These are phyloP conservation scores for Sesamia inferens DNA, from an alignment of 2,888 invertebrate genomes.

Conservation along the genomic window DNA sequence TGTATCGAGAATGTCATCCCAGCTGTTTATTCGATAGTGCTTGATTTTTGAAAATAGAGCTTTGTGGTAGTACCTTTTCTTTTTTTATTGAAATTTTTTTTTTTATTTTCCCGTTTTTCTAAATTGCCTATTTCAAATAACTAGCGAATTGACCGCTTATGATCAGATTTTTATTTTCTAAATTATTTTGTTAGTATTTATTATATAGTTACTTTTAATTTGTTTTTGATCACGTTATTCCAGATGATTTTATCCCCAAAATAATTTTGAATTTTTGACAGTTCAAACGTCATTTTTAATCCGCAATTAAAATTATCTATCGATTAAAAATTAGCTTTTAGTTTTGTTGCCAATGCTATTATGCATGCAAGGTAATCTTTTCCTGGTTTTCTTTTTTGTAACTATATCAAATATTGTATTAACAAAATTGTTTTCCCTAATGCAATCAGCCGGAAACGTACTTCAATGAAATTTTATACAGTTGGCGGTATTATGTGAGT, in stretches of 20 bases:
- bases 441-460: constrained; percentile 86
- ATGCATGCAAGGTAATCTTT: background rate
- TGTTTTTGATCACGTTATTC: too few relatives aligned
- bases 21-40: background rate
- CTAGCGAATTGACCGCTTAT: background rate
- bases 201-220: background rate
- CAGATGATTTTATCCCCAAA: too few relatives aligned
- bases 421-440: constrained; percentile 74
- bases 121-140: background rate
- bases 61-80: background rate
- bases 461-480: constrained; percentile 86
- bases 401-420: constrained; percentile 50
- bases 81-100: background rate
- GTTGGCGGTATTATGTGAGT: constrained; percentile 87
- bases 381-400: constrained; percentile 6
- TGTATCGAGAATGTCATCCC: constrained; percentile 23
- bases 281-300: too few relatives aligned
- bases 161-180: background rate
- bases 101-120: background rate
- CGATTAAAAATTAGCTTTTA: background rate
- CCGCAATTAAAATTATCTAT: background rate
- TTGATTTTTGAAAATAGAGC: constrained; percentile 22
- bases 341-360: constrained; percentile 1
- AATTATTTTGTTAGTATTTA: background rate
- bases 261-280: too few relatives aligned